Evolutionary conservation across 2,113 vertebrate species (phyloP).

Genomic region (Castor canadensis): DNA sequence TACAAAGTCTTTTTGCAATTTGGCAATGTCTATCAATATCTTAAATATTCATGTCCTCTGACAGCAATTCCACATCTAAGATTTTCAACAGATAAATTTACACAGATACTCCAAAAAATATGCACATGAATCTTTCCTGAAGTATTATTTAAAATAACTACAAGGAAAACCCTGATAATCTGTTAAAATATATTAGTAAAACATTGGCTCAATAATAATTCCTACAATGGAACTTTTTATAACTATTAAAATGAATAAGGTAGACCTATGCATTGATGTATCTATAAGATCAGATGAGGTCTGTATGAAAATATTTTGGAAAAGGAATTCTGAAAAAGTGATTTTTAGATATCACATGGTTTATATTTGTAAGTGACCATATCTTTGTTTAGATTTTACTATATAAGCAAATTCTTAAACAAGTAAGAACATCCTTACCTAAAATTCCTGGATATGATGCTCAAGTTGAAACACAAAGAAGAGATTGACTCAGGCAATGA

Average conservation of each 20-base stretch:
- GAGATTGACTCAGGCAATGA: background rate
- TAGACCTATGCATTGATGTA: background rate
- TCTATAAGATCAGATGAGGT: background rate
- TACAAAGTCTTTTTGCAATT: background rate
- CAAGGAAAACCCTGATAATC: background rate
- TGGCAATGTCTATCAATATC: background rate
- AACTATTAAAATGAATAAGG: background rate
- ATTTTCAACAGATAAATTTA: background rate
- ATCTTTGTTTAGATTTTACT: background rate
- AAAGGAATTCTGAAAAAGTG: background rate
- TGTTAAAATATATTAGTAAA: background rate
- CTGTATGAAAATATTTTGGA: background rate
- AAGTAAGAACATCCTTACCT: no score
- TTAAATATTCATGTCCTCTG: background rate
- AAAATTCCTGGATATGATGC: background rate
- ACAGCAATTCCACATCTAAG: background rate
- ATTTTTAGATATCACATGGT: background rate
- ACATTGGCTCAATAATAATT: background rate
- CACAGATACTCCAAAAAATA: background rate
- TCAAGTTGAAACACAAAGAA: background rate
- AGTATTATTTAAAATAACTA: background rate
- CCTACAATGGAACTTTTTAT: background rate
- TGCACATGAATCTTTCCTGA: background rate
- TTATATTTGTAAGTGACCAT: conserved; percentile 16
- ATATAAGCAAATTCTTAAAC: background rate